phyloP scores from a whole-genome alignment of 2,113 vertebrate genomes.

The Talpa occidentalis region DNA sequence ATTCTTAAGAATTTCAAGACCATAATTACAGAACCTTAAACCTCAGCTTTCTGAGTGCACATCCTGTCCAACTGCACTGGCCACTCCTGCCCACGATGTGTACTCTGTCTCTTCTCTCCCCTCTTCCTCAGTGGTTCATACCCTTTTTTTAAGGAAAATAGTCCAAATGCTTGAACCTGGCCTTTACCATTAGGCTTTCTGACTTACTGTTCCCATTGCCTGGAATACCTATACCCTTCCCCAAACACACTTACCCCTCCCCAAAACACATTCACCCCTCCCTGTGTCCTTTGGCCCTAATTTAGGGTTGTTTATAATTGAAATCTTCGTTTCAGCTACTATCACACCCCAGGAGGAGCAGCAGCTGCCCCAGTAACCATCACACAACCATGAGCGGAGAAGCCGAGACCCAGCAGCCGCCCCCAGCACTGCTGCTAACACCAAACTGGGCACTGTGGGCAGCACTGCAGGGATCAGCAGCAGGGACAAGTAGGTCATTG shows the following conservation, averaged over 20 bases:
- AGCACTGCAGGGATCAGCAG: too few species aligned
- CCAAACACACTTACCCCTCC: too few species aligned
- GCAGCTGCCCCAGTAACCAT: too few species aligned
- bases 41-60: background rate
- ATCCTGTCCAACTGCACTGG: background rate
- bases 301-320: background rate
- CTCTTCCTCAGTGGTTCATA: background rate
- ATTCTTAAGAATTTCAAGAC: background rate
- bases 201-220: background rate
- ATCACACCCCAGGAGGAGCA: too few species aligned
- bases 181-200: background rate
- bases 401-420: too few species aligned
- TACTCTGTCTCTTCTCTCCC: background rate
- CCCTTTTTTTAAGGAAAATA: background rate
- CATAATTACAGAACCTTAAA: background rate
- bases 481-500: too few species aligned
- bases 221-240: background rate
- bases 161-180: background rate
- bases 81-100: background rate
- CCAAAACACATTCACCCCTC: background rate
- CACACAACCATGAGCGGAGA: too few species aligned
- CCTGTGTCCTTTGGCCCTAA: too few species aligned
- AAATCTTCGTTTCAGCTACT: background rate
- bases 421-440: too few species aligned
- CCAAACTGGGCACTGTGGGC: too few species aligned